Percentiles rank a stretch among this genome's conserved stretches.
Conservation (phyloP, 2,888 invertebrate genomes). For the Parochlus steinenii region DNA sequence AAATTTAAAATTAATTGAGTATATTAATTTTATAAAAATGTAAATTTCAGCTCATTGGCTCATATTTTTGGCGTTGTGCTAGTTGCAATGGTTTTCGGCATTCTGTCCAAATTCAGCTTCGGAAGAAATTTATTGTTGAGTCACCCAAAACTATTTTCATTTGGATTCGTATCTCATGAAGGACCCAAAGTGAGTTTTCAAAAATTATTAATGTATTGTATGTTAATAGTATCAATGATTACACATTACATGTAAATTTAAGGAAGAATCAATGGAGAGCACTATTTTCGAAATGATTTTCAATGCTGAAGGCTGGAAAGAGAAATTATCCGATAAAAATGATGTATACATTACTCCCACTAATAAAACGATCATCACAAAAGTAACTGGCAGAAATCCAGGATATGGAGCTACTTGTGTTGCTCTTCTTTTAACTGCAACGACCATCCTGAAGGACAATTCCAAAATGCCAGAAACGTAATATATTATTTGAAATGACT, state of each 20-base stretch:
- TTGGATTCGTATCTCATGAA: slow-evolving; percentile 47
- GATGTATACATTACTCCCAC: slow-evolving; percentile 35
- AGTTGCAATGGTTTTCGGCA: slow-evolving; percentile 40
- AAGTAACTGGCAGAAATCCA: slow-evolving; percentile 35
- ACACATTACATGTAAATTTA: too few species aligned
- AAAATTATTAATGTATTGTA: too few species aligned
- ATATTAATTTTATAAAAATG: slow-evolving; percentile 8
- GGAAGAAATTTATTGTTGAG: slow-evolving; percentile 48
- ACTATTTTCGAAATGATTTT: slow-evolving; percentile 50
- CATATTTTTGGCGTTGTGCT: slow-evolving; percentile 34
- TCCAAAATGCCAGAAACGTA: slow-evolving; percentile 59
- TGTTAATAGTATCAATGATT: too few species aligned
- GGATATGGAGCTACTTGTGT: slow-evolving; percentile 73
- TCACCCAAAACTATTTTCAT: slow-evolving; percentile 53
- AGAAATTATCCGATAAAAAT: slow-evolving; percentile 37
- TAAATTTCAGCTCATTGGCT: slow-evolving; percentile 32
- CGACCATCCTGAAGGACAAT: slow-evolving; percentile 56
- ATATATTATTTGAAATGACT: slow-evolving; percentile 20
- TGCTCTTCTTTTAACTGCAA: slow-evolving; percentile 51
- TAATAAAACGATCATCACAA: slow-evolving; percentile 44
- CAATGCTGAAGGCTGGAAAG: slow-evolving; percentile 63
- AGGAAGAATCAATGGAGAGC: slow-evolving; percentile 40
- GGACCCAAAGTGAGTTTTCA: too few species aligned
- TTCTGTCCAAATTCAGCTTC: slow-evolving; percentile 42
- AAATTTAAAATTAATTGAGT: slow-evolving; percentile 9